Conservation (phyloP, 2,888 invertebrate species). For the Spilarctia lutea region DNA sequence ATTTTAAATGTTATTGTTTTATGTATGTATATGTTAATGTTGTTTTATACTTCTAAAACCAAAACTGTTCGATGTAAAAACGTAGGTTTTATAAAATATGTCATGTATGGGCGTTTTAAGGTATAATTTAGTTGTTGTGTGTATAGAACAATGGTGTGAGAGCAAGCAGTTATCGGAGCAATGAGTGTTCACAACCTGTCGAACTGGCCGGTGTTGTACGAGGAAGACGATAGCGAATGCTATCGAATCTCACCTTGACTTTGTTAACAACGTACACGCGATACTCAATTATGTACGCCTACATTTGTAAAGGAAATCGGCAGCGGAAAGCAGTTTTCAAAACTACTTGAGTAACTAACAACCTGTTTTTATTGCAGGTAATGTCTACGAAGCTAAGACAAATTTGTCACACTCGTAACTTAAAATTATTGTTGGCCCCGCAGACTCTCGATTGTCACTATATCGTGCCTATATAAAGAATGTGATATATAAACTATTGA, state of each 20-base stretch:
- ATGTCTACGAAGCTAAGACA: not conserved
- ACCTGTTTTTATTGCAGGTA: constrained; percentile 10
- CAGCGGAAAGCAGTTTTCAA: constrained; percentile 19
- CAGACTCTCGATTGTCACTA: not conserved
- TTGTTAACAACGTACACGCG: constrained; percentile 32
- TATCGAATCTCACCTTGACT: constrained; percentile 44
- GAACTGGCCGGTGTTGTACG: constrained; percentile 36
- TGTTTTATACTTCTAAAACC: not conserved
- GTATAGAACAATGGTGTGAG: constrained; percentile 37
- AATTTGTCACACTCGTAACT: not conserved
- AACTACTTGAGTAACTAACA: constrained; percentile 15
- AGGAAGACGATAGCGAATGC: constrained; percentile 23
- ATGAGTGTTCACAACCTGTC: constrained; percentile 40
- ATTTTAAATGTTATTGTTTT: not conserved
- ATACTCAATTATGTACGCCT: constrained; percentile 25
- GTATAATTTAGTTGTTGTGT: constrained; percentile 33
- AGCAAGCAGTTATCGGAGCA: constrained; percentile 46
- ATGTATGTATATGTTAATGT: no score
- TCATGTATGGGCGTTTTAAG: constrained; percentile 23
- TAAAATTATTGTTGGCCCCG: not conserved
- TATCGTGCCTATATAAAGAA: not conserved
- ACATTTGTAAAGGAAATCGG: constrained; percentile 13
- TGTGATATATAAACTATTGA: no score
- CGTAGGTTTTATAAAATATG: constrained; percentile 17
- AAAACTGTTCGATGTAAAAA: not conserved